Conservation (phyloP, 2,888 invertebrate species). For the Papilio demoleus region DNA sequence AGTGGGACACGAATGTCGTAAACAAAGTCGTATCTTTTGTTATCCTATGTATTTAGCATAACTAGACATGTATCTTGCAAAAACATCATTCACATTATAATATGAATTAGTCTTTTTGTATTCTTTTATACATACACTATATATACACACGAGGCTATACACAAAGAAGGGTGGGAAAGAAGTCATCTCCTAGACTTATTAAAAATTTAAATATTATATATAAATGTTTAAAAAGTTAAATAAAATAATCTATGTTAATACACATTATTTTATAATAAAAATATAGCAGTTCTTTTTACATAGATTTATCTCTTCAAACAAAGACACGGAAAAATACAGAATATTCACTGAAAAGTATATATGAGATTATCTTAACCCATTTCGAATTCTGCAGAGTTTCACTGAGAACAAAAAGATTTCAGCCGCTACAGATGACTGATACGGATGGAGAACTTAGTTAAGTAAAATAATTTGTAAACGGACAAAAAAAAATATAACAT, state of each 20-base stretch:
- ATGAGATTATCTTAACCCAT: slow-evolving; percentile 33
- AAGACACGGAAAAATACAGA: slow-evolving; percentile 17
- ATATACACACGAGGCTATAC: no score
- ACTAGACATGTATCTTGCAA: background rate
- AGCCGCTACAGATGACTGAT: slow-evolving; percentile 18
- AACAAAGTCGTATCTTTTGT: slow-evolving; percentile 10
- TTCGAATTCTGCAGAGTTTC: slow-evolving; percentile 28
- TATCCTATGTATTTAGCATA: slow-evolving; percentile 6
- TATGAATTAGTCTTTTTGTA: background rate
- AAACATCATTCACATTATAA: background rate
- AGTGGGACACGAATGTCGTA: slow-evolving; percentile 4
- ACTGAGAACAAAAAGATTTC: slow-evolving; percentile 33
- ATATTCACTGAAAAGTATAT: slow-evolving; percentile 15
- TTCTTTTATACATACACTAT: background rate
- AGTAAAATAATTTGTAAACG: background rate
- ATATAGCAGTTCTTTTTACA: background rate
- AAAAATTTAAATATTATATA: no score
- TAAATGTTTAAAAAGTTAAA: background rate
- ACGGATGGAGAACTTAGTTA: slow-evolving; percentile 24
- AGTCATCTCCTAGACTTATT: no score
- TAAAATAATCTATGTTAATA: background rate
- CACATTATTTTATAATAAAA: background rate
- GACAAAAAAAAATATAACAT: background rate
- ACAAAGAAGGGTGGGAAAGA: no score
- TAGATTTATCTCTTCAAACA: slow-evolving; percentile 10